Conservation (phyloP, 2,113 vertebrate species). For the Vulpes ferrilata region DNA sequence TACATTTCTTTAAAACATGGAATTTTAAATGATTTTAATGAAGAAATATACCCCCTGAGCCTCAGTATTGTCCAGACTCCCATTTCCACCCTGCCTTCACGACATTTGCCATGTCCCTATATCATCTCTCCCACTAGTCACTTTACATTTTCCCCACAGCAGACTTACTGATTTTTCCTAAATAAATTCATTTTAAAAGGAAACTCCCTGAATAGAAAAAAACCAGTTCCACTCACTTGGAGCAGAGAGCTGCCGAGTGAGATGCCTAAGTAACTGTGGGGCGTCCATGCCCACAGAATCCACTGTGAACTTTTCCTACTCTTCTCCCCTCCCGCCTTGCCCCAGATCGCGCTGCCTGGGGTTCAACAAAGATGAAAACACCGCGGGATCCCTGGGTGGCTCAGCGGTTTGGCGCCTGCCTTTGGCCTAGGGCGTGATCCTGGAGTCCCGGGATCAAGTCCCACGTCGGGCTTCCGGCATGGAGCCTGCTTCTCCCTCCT, state of each 20-base stretch:
- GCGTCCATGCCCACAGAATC: fast-evolving
- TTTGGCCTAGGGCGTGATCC: too few relatives aligned
- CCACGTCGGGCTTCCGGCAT: too few relatives aligned
- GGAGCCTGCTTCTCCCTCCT: too few relatives aligned
- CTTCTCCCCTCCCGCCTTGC: fast-evolving
- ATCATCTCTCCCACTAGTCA: neutral
- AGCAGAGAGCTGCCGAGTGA: fast-evolving
- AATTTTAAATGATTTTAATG: neutral
- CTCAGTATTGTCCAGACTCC: fast-evolving
- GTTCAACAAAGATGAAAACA: neutral
- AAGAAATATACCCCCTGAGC: neutral
- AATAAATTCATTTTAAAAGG: neutral
- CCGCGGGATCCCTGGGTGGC: neutral
- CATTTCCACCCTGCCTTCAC: fast-evolving
- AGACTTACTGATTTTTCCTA: neutral
- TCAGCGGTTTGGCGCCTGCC: too few relatives aligned
- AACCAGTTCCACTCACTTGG: neutral
- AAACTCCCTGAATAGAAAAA: neutral
- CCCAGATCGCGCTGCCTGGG: neutral
- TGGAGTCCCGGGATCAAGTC: too few relatives aligned
- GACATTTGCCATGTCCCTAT: fast-evolving
- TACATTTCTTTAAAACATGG: neutral
- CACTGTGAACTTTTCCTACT: fast-evolving
- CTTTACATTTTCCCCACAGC: neutral
- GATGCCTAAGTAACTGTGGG: neutral